phyloP scores from a whole-genome alignment of 1,140 invertebrate genomes.

The Meloidogyne exigua region DNA sequence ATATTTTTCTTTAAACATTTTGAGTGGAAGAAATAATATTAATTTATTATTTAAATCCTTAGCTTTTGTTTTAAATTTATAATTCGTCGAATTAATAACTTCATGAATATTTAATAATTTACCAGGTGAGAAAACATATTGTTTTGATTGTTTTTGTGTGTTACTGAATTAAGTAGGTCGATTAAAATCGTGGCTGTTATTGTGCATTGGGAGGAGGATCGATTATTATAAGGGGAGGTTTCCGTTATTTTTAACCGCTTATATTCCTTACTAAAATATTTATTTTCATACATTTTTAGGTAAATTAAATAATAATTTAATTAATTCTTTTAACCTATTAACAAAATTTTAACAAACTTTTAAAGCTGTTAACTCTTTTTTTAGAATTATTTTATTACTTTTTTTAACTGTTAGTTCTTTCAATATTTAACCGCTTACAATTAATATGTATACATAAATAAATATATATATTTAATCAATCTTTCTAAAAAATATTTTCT shows the following conservation, averaged over 20 bases:
- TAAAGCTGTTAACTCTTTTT: neutral
- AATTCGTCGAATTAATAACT: too few species aligned
- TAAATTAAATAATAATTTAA: too few species aligned
- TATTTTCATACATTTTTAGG: neutral
- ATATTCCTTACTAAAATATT: neutral
- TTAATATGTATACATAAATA: neutral
- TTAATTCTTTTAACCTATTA: too few species aligned
- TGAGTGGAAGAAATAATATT: too few species aligned
- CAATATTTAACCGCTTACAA: neutral
- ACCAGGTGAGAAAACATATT: neutral
- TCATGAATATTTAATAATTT: neutral
- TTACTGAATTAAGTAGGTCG: neutral
- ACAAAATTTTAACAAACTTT: neutral
- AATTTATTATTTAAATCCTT: too few species aligned
- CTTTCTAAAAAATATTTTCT: neutral
- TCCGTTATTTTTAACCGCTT: neutral
- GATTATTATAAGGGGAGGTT: neutral
- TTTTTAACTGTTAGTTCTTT: neutral
- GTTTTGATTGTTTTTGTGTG: neutral
- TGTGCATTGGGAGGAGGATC: neutral
- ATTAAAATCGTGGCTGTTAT: conserved; percentile 1
- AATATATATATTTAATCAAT: neutral
- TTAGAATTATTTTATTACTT: neutral
- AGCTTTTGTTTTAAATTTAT: too few species aligned
- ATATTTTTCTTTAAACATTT: too few species aligned